These are phyloP conservation scores for Ylistrum balloti DNA, from an alignment of 1,140 invertebrate genomes.

Conservation along the genomic window DNA sequence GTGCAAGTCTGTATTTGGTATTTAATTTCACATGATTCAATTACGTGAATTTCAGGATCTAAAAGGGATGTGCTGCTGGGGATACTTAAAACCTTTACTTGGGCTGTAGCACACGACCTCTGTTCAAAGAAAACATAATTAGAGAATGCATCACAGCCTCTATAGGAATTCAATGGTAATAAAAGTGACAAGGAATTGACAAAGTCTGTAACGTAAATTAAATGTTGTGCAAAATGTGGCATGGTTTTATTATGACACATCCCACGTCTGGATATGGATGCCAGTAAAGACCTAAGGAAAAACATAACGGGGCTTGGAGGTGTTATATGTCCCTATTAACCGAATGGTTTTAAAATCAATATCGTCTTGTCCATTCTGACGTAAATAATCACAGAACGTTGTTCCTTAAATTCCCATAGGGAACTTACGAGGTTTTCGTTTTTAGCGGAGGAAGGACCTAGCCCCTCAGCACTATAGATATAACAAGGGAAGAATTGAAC, in stretches of 20 bases:
- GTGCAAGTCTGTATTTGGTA: background rate
- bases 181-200: conserved; percentile 39
- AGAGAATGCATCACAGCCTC: background rate
- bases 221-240: background rate
- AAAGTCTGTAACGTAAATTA: background rate
- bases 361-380: background rate
- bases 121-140: conserved; percentile 5
- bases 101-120: background rate
- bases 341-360: conserved; percentile 2
- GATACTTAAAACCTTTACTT: background rate
- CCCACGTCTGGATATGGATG: background rate
- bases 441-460: background rate
- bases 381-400: background rate
- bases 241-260: conserved; percentile 1
- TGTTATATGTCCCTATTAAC: background rate
- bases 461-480: background rate
- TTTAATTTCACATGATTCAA: conserved; percentile 35
- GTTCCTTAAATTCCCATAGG: conserved; percentile 16
- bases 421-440: background rate
- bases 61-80: background rate
- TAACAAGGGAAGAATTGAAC: background rate
- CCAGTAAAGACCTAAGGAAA: background rate
- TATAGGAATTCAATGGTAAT: background rate
- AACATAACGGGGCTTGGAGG: background rate
- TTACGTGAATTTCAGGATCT: conserved; percentile 1